These are phyloP conservation scores for Todiramphus chloris DNA, from an alignment of 2,113 vertebrate species.

Conservation along the genomic window DNA sequence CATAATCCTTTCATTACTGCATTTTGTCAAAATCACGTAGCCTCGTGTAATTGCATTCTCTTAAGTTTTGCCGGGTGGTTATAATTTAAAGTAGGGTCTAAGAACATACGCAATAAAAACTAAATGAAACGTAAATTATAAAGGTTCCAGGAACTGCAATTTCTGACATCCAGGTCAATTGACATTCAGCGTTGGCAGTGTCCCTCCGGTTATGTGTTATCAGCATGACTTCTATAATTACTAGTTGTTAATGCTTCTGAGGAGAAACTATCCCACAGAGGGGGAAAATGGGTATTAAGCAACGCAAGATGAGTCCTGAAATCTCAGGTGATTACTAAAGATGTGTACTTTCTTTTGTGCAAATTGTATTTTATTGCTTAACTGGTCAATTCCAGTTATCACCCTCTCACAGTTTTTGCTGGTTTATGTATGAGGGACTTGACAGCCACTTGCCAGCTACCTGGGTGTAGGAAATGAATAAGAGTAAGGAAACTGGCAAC, in stretches of 20 bases:
- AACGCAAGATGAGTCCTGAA: not conserved
- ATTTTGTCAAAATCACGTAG: not conserved
- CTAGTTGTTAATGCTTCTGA: not conserved
- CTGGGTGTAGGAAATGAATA: not conserved
- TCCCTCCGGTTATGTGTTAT: not conserved
- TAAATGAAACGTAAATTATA: not conserved
- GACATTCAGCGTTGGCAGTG: not conserved
- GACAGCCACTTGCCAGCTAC: not conserved
- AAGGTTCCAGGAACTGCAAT: not conserved
- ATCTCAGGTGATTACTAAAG: not conserved
- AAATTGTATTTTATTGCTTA: not conserved
- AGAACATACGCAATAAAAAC: not conserved
- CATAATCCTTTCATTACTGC: fast-evolving
- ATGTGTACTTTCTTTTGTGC: not conserved
- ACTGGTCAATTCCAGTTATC: not conserved
- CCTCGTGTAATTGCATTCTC: not conserved
- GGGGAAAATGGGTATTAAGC: not conserved
- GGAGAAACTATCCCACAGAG: slow-evolving; percentile 1
- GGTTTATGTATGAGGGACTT: not conserved
- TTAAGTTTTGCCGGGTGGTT: not conserved
- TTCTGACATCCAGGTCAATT: not conserved
- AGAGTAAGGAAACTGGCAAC: not conserved
- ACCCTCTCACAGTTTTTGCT: not conserved
- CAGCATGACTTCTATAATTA: not conserved
- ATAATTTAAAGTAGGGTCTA: not conserved